Evolutionary conservation across 2,113 vertebrate genomes (phyloP), one percentile per base, ranked within the genome.

Genomic region (Colossoma macropomum): DNA sequence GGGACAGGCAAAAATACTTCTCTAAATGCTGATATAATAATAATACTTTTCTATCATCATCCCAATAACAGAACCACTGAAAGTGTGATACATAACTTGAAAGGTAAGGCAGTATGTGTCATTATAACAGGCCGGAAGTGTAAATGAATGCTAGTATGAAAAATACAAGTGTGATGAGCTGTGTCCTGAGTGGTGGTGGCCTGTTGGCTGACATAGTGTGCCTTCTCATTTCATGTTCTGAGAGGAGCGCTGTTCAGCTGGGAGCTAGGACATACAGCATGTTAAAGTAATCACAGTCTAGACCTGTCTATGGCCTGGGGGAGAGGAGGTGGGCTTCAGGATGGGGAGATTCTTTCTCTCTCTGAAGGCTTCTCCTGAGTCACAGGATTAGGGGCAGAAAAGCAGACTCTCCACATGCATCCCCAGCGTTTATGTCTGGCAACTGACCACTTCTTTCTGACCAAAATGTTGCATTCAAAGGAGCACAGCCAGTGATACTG

Each of bases 201-300:
- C 69, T 72, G 11, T 63, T 65, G 81, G 65, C 59, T 86, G 73
- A 60, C 59, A 65, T 50, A 41, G 30, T 78, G 71, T 81, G 75
- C 72, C 74, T 78, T 86, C 79, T 74, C 75, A 74, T 41, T 84
- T 84, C 82, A 72, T 68, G 62, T 75, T 77, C 75, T 69, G 76
- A 72, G 74, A 62, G 71, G 30, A 83, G 60, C 71, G 78, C 74
- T 81, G 82, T 81, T 86, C 85, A 86, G 68, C 63, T 77, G 77
- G 77, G 77, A 75, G 77, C 28, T 81, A 45, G 71, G 72, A 83
- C 77, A 82, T 76, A 30, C 68, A 70, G 75, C 79, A 77, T 87
- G 86, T 81, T 83, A 87, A 87, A 85, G 84, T 68, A 79, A 87
- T 87, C 84, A 87, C n/a, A 66, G 54, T 83, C 73, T 71, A 23